These are phyloP conservation scores for Hesperia comma DNA, from an alignment of 2,888 invertebrate genomes.

Conservation along the genomic window DNA sequence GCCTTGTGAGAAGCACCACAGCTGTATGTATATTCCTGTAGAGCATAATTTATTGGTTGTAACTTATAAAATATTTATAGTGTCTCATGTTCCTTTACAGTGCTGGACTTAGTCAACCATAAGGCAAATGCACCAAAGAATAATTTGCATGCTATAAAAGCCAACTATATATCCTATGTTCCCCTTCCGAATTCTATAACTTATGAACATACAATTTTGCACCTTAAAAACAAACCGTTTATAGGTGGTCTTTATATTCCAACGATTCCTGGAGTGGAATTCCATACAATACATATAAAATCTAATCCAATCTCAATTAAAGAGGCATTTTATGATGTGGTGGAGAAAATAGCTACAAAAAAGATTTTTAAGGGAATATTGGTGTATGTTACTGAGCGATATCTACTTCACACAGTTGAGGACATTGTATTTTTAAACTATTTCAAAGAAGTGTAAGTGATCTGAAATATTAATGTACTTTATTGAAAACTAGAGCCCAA, in stretches of 20 bases:
- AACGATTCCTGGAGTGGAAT: slow-evolving; percentile 68
- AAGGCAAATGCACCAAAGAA: slow-evolving; percentile 63
- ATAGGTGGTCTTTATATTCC: slow-evolving; percentile 73
- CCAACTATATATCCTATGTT: slow-evolving; percentile 62
- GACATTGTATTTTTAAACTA: slow-evolving; percentile 71
- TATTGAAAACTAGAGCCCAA: no score
- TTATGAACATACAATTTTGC: slow-evolving; percentile 53
- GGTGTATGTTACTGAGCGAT: slow-evolving; percentile 75
- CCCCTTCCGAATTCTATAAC: slow-evolving; percentile 63
- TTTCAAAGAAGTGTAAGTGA: slow-evolving; percentile 70
- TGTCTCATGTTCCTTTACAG: slow-evolving; percentile 56
- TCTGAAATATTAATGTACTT: slow-evolving; percentile 9
- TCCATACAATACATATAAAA: slow-evolving; percentile 63
- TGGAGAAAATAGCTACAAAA: slow-evolving; percentile 58
- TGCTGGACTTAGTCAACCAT: slow-evolving; percentile 66
- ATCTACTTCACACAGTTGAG: slow-evolving; percentile 64
- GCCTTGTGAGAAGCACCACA: slow-evolving; percentile 66
- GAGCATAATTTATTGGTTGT: not conserved
- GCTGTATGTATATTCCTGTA: slow-evolving; percentile 59
- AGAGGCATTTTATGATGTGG: slow-evolving; percentile 55
- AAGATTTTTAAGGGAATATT: slow-evolving; percentile 67
- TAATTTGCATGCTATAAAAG: slow-evolving; percentile 64
- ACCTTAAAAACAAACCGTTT: slow-evolving; percentile 53
- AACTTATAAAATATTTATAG: not conserved
- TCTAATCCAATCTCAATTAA: slow-evolving; percentile 51